A percentile compares a stretch with the other conserved stretches of the same genome.
Conservation (phyloP, 1,140 invertebrate species). For the Cyclina sinensis region DNA sequence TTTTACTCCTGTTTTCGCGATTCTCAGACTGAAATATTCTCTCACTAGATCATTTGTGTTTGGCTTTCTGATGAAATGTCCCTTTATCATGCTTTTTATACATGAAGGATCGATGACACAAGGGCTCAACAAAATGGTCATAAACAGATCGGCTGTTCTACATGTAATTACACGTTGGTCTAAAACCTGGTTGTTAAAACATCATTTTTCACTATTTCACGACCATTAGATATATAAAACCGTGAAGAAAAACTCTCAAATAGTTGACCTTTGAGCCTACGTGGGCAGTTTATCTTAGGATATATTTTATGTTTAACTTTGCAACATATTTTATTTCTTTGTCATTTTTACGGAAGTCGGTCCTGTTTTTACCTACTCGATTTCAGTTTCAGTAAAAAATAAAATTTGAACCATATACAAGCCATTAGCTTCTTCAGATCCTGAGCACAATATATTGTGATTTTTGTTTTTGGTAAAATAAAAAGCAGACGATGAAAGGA, state of each 20-base stretch:
- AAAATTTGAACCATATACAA: too few species aligned
- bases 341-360: neutral
- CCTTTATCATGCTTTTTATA: neutral
- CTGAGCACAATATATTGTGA: too few species aligned
- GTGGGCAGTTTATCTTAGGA: conserved; percentile 7
- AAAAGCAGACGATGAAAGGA: too few species aligned
- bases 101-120: neutral
- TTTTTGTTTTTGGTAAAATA: too few species aligned
- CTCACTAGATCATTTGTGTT: too few species aligned
- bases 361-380: too few species aligned
- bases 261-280: conserved; percentile 25
- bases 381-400: too few species aligned
- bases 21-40: too few species aligned
- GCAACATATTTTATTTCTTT: neutral
- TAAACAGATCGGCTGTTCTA: neutral
- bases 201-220: conserved; percentile 31
- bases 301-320: conserved; percentile 28
- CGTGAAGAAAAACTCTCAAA: neutral
- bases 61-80: too few species aligned
- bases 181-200: conserved; percentile 17
- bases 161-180: conserved; percentile 21
- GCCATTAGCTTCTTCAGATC: too few species aligned
- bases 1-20: too few species aligned
- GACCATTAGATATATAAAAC: conserved; percentile 50
- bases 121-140: neutral